Percentiles rank a stretch among this genome's conserved stretches.
Conservation (phyloP, 2,888 invertebrate species). For the Empis livida region DNA sequence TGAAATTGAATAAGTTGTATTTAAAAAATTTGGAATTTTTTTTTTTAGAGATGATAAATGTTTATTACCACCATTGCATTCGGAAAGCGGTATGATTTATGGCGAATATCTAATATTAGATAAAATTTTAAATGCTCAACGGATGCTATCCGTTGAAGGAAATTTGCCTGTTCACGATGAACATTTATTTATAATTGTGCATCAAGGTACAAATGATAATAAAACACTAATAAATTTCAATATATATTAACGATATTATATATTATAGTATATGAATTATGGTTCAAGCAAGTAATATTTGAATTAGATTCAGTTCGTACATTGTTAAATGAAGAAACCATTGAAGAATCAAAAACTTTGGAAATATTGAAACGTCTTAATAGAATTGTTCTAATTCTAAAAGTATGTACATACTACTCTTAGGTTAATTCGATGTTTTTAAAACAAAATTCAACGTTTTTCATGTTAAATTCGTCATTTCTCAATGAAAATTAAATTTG, state of each 20-base stretch:
- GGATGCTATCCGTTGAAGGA: conserved; percentile 62
- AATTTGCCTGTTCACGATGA: conserved; percentile 82
- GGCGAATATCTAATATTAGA: conserved; percentile 85
- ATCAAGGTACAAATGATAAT: conserved; percentile 62
- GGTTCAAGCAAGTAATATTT: conserved; percentile 98
- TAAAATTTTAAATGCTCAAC: conserved; percentile 68
- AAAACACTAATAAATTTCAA: no score
- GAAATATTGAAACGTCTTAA: conserved; percentile 85
- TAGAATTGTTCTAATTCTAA: conserved; percentile 81
- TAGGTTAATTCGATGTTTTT: no score
- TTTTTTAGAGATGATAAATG: no score
- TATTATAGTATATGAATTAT: conserved; percentile 97
- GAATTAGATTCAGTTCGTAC: conserved; percentile 87
- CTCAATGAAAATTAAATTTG: no score
- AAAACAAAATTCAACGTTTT: no score
- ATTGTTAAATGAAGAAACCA: conserved; percentile 57
- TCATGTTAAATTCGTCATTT: no score
- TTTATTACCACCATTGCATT: conserved; percentile 38
- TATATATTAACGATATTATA: no score
- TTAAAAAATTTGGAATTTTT: no score
- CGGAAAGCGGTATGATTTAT: conserved; percentile 73
- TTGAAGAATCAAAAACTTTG: conserved; percentile 86
- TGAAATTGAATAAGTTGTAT: no score
- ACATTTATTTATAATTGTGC: conserved; percentile 93
- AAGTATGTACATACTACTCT: no score